Percentiles rank a stretch among this genome's conserved stretches.
Evolutionary conservation across 2,888 invertebrate genomes (phyloP).

Genomic region (Caenorhabditis plicata): DNA sequence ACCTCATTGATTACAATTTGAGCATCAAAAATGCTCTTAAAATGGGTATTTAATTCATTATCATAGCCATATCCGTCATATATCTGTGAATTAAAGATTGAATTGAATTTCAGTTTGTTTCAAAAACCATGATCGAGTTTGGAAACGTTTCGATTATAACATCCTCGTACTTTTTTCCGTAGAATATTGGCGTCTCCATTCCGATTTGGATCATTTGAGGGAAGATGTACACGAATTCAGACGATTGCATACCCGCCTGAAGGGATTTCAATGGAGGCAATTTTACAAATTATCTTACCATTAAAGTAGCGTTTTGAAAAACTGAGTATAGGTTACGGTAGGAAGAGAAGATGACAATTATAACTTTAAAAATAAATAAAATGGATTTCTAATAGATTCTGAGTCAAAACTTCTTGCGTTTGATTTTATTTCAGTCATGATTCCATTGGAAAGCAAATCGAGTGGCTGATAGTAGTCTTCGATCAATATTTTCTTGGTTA

Average conservation of each 20-base stretch:
- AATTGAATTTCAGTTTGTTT: too few relatives aligned
- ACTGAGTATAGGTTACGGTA: neutral
- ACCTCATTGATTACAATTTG: constrained; percentile 16
- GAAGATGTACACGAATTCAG: constrained; percentile 40
- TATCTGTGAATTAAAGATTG: too few relatives aligned
- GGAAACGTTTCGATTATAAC: constrained; percentile 4
- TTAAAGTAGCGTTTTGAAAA: neutral
- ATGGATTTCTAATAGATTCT: too few relatives aligned
- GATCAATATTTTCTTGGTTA: constrained; percentile 33
- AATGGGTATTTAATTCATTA: constrained; percentile 36
- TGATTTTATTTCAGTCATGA: constrained; percentile 37
- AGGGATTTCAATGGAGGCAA: constrained; percentile 20
- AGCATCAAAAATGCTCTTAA: constrained; percentile 31
- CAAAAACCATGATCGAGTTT: constrained; percentile 13
- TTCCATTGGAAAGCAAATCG: constrained; percentile 35
- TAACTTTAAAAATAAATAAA: constrained; percentile 4
- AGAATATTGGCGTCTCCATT: constrained; percentile 10
- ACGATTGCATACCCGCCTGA: constrained; percentile 20
- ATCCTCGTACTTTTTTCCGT: constrained; percentile 6
- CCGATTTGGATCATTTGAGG: constrained; percentile 16
- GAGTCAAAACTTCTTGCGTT: constrained; percentile 39
- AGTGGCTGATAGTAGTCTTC: constrained; percentile 35
- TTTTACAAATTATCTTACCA: neutral
- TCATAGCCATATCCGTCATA: constrained; percentile 43
- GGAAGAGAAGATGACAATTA: neutral